Base-by-base conservation (phyloP, 1,140 invertebrate genomes). In the Philopotamus ludificatus region DNA sequence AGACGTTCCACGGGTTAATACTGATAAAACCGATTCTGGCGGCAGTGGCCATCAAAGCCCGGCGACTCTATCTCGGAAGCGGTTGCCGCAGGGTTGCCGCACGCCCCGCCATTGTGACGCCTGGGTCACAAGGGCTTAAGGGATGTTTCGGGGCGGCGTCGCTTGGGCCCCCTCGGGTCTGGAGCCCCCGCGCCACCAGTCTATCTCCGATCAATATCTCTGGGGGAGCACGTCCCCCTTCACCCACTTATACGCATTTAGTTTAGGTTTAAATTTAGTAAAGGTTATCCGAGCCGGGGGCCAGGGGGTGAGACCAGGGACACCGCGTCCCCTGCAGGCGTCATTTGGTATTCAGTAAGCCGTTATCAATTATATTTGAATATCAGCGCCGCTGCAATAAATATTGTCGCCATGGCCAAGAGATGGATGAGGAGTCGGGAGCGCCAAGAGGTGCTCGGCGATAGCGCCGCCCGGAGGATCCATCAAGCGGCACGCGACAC, bases 141-240 rank as follows among this genome's bases (percentile, higher is more conserved):
- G 50, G 16, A 16, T 22, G 50, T 53, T 9, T 16, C 21, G 21
- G 45, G 59, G 59, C 25, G 26, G 49, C 42, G 16, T 25, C 22
- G 16, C 8, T 15, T 22, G 50, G 49, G 44, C 12, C 44, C 22
- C 8, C n/a, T 9, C 20, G 39, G 39, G 55, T 7, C 12, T 20
- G 25, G 16, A 4, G 15, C 34, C 34, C 34, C 21, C 22, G 18
- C 20, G 41, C 34, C 26, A 45, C 39, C 41, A 60, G 39, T 41
- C 63, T 65, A 65, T 65, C 63, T 65, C 42, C 63, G 63, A 65
- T 65, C 63, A 65, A 65, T 65, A 65, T 65, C 63, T 65, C 39
- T 26, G 18, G 53, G 22, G 12, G n/a, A 9, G 21, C 26, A n/a
- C 45, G 10, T 51, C 18, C 9, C 26, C 21, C 34, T 3, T 34